phyloP scores from a whole-genome alignment of 2,113 vertebrate genomes.

The Sebastes fasciatus region DNA sequence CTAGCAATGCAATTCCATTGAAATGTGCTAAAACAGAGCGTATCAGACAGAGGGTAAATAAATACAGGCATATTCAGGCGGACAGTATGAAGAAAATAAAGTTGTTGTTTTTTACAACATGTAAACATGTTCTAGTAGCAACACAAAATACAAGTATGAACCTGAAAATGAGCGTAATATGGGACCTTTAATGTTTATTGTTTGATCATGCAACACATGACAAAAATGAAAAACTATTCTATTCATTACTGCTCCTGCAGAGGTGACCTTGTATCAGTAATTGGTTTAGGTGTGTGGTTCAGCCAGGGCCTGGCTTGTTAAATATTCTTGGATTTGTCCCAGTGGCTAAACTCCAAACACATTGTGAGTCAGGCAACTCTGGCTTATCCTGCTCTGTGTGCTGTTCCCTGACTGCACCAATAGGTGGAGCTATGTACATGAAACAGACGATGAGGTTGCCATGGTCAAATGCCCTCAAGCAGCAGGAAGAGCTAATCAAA shows the following conservation, averaged over 20 bases:
- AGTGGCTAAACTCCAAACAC: conserved; percentile 46
- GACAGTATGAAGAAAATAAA: too few relatives aligned
- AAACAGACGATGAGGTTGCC: conserved; percentile 63
- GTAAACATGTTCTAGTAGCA: too few relatives aligned
- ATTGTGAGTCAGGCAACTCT: conserved; percentile 41
- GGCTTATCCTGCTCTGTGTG: conserved; percentile 33
- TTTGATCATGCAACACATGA: conserved; percentile 17
- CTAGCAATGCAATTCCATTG: too few relatives aligned
- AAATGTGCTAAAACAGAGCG: too few relatives aligned
- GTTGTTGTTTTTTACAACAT: too few relatives aligned
- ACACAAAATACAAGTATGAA: too few relatives aligned
- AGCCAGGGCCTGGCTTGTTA: conserved; percentile 28
- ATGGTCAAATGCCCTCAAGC: conserved; percentile 72
- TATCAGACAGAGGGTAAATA: too few relatives aligned
- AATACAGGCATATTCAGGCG: too few relatives aligned
- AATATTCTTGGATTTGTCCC: conserved; percentile 52
- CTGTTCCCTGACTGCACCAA: conserved; percentile 59
- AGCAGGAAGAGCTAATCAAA: conserved; percentile 78
- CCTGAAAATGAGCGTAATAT: too few relatives aligned
- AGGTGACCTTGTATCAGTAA: conserved; percentile 10
- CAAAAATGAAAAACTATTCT: conserved; percentile 6
- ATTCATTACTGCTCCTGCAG: conserved; percentile 11
- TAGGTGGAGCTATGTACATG: conserved; percentile 83
- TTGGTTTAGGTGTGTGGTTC: conserved; percentile 33
- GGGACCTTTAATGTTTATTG: not conserved